These are phyloP conservation scores for Ginglymostoma cirratum DNA, from an alignment of 2,113 vertebrate genomes.

Conservation along the genomic window DNA sequence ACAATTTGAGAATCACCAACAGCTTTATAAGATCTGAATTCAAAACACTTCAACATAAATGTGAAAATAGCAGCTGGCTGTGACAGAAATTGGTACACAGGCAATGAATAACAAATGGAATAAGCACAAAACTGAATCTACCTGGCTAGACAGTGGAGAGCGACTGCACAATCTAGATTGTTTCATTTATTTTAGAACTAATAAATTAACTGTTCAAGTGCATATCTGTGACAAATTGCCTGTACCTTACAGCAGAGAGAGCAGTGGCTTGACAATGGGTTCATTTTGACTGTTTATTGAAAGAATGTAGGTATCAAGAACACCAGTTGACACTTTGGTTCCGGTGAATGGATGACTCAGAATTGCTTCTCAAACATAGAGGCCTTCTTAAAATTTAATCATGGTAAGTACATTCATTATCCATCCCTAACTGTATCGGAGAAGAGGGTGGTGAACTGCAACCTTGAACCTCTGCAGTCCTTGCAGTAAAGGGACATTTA, in stretches of 20 bases:
- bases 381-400: neutral
- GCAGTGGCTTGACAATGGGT: neutral
- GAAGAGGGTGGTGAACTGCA: too few species aligned
- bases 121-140: neutral
- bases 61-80: neutral
- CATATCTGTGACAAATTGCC: neutral
- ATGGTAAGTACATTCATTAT: too few species aligned
- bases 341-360: neutral
- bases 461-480: too few species aligned
- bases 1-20: neutral
- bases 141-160: neutral
- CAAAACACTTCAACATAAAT: neutral
- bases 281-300: neutral
- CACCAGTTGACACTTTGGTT: neutral
- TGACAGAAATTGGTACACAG: neutral
- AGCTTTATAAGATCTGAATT: neutral
- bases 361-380: neutral
- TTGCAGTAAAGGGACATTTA: too few species aligned
- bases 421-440: too few species aligned
- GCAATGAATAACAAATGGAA: neutral
- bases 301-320: neutral
- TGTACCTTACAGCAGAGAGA: neutral
- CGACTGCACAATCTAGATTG: neutral
- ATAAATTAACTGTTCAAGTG: neutral
- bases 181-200: neutral